Base-by-base conservation (phyloP, 2,113 vertebrate genomes). In the Chionomys nivalis region DNA sequence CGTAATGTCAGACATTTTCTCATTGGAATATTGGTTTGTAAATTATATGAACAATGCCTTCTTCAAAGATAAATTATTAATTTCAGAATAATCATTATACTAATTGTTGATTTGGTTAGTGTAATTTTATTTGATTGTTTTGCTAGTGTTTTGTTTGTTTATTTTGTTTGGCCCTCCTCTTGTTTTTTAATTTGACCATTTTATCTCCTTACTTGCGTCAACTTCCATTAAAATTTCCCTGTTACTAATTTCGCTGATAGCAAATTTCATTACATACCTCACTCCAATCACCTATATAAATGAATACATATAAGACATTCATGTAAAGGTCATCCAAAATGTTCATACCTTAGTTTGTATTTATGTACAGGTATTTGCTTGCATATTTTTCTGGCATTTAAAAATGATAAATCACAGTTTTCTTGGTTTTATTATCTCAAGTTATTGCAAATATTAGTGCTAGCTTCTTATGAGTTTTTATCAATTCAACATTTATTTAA, bases 1-100 rank as follows among this genome's bases (percentile, higher is more conserved):
- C 23, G 12, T 28, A 39, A 26, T 26, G 2, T 61, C 36, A 39
- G 6, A 26, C 26, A 39, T 61, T 61, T 61, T 82, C 24, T 16
- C 23, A 9, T 28, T 82, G 36, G 17, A 23, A 82, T 31, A 82
- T 39, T 58, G 2, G 11, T 39, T 58, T 24, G 52, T 58, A 3
- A 9, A 2, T 19, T 21, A 0, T 2, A 47, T 61, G 16, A 4
- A 0, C 9, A 58, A 33, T 83, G 9, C 9, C 19, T 55, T 1
- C 11, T 17, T 63, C 7, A 65, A 4, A 77, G 16, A 4, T 58
- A 78, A n/a, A 1, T 2, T 12, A 61, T 68, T 61, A 79, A 78
- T 58, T 39, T 1, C n/a, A 81, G 5, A 13, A 63, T 86, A 72
- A 49, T 87, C 66, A 91, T 39, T 3, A 1, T 7, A 66, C 31